These are phyloP conservation scores for Oreohelix idahoensis DNA, from an alignment of 1,140 invertebrate genomes.

Conservation along the genomic window DNA sequence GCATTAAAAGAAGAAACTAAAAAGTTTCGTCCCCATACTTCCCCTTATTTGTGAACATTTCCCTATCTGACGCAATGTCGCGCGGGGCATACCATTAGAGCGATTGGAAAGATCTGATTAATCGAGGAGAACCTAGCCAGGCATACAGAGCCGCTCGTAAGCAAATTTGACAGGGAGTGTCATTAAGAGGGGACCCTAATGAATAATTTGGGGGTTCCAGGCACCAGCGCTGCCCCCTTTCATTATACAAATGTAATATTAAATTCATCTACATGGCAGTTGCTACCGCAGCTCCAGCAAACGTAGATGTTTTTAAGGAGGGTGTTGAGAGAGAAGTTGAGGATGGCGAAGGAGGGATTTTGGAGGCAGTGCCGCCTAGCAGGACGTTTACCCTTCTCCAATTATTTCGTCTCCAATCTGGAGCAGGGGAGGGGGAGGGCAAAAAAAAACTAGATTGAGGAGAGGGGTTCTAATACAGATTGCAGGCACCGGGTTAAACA, in stretches of 20 bases:
- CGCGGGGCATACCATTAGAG: conserved; percentile 46
- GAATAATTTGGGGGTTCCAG: conserved; percentile 50
- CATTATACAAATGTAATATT: conserved; percentile 56
- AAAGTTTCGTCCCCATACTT: neutral
- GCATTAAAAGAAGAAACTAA: neutral
- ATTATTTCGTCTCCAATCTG: neutral
- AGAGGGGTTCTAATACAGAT: neutral
- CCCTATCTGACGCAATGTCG: conserved; percentile 46
- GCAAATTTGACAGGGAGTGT: conserved; percentile 53
- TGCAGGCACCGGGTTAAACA: neutral
- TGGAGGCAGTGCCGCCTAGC: neutral
- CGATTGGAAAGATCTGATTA: conserved; percentile 56
- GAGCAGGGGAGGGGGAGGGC: neutral
- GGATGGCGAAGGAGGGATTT: neutral
- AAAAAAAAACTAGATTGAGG: too few species aligned
- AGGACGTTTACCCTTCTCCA: conserved; percentile 10
- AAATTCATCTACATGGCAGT: conserved; percentile 52
- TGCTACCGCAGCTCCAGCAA: neutral
- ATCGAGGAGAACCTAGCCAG: conserved; percentile 49
- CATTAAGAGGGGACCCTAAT: conserved; percentile 48
- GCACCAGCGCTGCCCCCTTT: conserved; percentile 41
- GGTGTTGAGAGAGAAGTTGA: neutral
- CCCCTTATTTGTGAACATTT: neutral
- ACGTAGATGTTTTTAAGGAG: neutral
- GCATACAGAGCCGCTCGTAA: conserved; percentile 47